Conservation (phyloP, 2,113 vertebrate species). For the Python bivittatus region DNA sequence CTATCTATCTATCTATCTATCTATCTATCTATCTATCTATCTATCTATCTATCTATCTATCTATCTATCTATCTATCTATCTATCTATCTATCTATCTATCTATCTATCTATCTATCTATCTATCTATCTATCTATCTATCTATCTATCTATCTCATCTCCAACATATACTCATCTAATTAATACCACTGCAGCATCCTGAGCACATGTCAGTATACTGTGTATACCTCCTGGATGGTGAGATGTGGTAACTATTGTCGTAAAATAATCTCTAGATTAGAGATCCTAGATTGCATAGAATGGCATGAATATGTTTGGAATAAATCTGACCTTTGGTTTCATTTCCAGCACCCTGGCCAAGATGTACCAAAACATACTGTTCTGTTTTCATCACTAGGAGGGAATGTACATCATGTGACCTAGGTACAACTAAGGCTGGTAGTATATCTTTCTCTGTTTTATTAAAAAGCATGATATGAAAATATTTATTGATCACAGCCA, state of each 20-base stretch:
- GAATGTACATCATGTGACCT: not conserved
- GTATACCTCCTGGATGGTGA: not conserved
- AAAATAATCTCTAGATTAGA: not conserved
- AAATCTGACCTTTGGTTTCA: not conserved
- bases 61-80: too few relatives aligned
- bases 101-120: too few relatives aligned
- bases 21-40: not conserved
- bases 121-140: too few relatives aligned
- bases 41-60: too few relatives aligned
- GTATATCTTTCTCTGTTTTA: not conserved
- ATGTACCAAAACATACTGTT: not conserved
- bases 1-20: not conserved
- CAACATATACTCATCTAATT: not conserved
- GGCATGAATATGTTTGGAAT: not conserved
- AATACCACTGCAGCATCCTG: not conserved
- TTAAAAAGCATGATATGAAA: not conserved
- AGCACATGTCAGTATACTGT: not conserved
- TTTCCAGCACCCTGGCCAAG: not conserved
- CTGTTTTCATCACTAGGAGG: not conserved
- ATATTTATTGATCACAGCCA: not conserved
- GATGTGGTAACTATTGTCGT: not conserved
- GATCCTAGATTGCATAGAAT: not conserved
- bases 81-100: too few relatives aligned
- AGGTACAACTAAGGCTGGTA: not conserved
- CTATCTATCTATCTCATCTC: not conserved